Conservation (phyloP, 30 jellyfish, hydroid and myxozoan species). For the Calvadosia cruxmelitensis region DNA sequence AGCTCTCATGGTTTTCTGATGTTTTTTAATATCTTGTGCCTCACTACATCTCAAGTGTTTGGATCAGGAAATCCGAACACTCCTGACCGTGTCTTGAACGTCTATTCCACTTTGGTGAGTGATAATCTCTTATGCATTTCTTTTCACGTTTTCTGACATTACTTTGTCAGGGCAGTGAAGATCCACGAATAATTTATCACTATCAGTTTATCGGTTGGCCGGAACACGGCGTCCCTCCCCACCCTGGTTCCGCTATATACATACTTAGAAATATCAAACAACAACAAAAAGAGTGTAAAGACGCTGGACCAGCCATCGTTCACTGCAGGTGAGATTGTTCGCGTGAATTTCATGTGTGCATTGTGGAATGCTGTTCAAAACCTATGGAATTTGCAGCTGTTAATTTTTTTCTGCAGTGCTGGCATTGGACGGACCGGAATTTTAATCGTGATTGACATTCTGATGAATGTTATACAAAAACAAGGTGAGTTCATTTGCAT, state of each 20-base stretch:
- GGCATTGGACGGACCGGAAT: constrained; percentile 98
- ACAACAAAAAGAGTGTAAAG: constrained; percentile 32
- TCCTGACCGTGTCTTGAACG: too few relatives aligned
- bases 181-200: constrained; percentile 40
- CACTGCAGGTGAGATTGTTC: constrained; percentile 89
- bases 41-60: too few relatives aligned
- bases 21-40: too few relatives aligned
- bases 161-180: constrained; percentile 56
- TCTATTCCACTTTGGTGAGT: too few relatives aligned
- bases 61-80: too few relatives aligned
- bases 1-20: too few relatives aligned
- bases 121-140: not conserved
- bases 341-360: too few relatives aligned
- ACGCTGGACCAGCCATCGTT: constrained; percentile 64
- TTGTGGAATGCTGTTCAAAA: too few relatives aligned
- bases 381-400: too few relatives aligned
- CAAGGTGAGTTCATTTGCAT: constrained; percentile 45
- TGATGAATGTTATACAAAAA: constrained; percentile 64
- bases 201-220: constrained; percentile 97
- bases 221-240: constrained; percentile 97
- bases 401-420: constrained; percentile 40
- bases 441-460: constrained; percentile 76
- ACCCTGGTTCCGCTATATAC: constrained; percentile 88
- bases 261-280: constrained; percentile 64
- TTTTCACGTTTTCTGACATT: too few relatives aligned